Evolutionary conservation across 2,888 invertebrate genomes (phyloP).

Genomic region (Machimus rusticus): DNA sequence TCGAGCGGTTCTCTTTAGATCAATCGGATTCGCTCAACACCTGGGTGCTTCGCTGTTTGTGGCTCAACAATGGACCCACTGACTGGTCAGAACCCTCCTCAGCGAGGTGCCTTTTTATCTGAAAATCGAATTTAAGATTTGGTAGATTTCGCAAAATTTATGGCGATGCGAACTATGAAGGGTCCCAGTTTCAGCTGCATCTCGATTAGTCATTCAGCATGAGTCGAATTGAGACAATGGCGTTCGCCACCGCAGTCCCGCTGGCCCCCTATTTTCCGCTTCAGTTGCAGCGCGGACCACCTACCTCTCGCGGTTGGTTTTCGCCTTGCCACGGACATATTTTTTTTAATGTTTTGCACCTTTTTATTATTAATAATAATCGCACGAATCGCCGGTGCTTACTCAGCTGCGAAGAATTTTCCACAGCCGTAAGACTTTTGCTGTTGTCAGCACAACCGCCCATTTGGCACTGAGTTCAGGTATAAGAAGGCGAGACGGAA

Average conservation of each 20-base stretch:
- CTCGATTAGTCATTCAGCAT: background rate
- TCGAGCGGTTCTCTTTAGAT: background rate
- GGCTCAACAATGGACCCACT: background rate
- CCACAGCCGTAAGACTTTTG: background rate
- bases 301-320: background rate
- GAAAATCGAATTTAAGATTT: background rate
- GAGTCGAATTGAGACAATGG: background rate
- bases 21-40: background rate
- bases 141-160: background rate
- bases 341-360: background rate
- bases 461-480: background rate
- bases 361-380: conserved; percentile 9
- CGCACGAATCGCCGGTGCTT: background rate
- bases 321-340: background rate
- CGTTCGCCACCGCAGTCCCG: background rate
- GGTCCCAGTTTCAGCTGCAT: background rate
- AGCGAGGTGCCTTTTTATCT: background rate
- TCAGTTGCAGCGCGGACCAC: background rate
- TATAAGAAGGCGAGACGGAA: background rate
- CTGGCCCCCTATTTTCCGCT: background rate
- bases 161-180: background rate
- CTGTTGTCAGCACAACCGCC: background rate
- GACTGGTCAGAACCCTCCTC: background rate
- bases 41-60: background rate
- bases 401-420: conserved; percentile 9